Evolutionary conservation across 2,888 invertebrate species (phyloP).

Genomic region (Xestia ashworthii): DNA sequence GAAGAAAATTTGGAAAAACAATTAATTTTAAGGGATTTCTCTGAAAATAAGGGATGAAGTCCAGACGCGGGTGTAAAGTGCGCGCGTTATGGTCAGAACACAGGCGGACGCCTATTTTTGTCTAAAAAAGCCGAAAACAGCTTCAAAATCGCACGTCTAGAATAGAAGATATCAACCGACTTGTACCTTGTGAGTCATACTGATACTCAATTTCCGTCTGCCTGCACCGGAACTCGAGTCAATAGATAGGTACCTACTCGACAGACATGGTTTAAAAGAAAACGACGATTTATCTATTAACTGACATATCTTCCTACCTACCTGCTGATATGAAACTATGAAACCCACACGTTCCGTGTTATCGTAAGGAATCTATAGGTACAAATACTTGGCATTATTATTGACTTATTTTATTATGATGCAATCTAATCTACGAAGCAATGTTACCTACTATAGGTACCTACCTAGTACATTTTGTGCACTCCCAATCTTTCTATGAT

Average conservation of each 20-base stretch:
- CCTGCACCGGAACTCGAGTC: slow-evolving; percentile 16
- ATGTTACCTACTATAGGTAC: background rate
- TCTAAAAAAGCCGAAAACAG: no score
- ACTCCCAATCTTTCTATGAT: background rate
- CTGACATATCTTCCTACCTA: background rate
- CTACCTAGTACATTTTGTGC: background rate
- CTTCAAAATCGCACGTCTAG: no score
- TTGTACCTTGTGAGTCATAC: slow-evolving; percentile 21
- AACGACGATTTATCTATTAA: background rate
- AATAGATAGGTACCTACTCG: background rate
- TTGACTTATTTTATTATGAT: background rate
- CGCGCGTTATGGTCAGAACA: no score
- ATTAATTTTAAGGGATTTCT: no score
- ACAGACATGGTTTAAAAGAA: background rate
- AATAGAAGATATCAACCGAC: no score
- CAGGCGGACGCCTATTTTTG: no score
- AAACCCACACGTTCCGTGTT: slow-evolving; percentile 19
- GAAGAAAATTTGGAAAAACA: no score
- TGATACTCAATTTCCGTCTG: slow-evolving; percentile 3
- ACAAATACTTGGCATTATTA: slow-evolving; percentile 12
- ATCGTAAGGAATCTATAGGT: slow-evolving; percentile 8
- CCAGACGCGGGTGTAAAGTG: no score
- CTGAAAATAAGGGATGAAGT: no score
- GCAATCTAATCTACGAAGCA: background rate
- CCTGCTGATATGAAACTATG: slow-evolving; percentile 23